Percentiles rank a stretch among this genome's conserved stretches.
Conservation (phyloP, 37 sponge, comb jelly and placozoan species). For the Cladorhizidae sp. region DNA sequence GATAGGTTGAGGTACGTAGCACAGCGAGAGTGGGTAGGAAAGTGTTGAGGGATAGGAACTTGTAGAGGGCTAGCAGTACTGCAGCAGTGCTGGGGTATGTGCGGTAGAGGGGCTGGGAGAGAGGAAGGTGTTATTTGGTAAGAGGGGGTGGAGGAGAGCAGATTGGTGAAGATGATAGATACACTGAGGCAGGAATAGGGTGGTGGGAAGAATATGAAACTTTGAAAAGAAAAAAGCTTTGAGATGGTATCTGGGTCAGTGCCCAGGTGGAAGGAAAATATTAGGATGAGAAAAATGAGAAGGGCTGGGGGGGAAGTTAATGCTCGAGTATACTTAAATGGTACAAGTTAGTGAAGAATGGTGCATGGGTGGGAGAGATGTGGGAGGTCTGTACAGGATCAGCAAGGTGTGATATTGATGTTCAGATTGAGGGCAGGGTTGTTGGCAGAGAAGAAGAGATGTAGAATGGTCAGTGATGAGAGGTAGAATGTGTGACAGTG, state of each 20-base stretch:
- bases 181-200: background rate
- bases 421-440: no score
- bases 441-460: no score
- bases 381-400: no score
- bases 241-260: no score
- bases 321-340: no score
- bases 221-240: no score
- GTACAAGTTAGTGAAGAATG: no score
- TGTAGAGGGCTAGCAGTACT: background rate
- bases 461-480: no score
- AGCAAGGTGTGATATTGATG: no score
- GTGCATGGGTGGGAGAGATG: conserved; percentile 1
- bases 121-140: background rate
- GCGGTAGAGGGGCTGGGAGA: conserved; percentile 1
- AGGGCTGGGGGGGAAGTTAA: conserved; percentile 2
- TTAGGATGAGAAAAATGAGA: background rate
- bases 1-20: no score
- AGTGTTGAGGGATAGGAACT: background rate
- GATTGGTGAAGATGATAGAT: background rate
- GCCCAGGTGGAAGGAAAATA: background rate
- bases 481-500: no score
- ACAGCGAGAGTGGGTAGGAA: background rate
- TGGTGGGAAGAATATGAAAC: background rate
- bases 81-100: background rate
- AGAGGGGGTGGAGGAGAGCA: background rate